These are phyloP conservation scores for Onychorhynchus coronatus DNA, from an alignment of 2,113 vertebrate species.

Conservation along the genomic window DNA sequence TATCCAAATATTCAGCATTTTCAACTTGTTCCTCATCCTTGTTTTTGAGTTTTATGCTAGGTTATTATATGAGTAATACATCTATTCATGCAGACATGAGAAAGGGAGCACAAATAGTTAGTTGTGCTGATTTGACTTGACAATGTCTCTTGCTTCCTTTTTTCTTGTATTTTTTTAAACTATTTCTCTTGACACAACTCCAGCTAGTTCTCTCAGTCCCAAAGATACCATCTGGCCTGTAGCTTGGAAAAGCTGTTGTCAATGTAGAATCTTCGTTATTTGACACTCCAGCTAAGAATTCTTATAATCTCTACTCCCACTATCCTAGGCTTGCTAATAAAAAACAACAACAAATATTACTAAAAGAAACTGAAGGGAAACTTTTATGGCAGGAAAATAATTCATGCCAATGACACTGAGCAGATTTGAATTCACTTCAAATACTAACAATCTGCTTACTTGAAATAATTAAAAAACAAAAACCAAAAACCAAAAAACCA, in stretches of 20 bases:
- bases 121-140: not conserved
- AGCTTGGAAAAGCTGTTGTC: constrained; percentile 53
- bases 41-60: not conserved
- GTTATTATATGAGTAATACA: not conserved
- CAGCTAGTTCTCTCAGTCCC: constrained; percentile 19
- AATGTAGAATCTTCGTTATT: not conserved
- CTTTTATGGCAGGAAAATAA: not conserved
- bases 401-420: not conserved
- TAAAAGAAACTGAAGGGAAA: not conserved
- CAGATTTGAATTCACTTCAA: not conserved
- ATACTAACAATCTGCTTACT: not conserved
- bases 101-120: not conserved
- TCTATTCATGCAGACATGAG: not conserved
- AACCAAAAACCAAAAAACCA: too few species aligned
- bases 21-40: not conserved
- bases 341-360: constrained; percentile 41
- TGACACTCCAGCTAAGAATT: constrained; percentile 5
- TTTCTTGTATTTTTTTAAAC: not conserved
- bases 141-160: not conserved
- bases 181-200: constrained; percentile 40
- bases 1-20: not conserved
- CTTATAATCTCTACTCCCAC: not conserved
- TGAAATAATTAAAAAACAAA: not conserved
- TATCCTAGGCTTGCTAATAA: constrained; percentile 15
- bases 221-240: constrained; percentile 34